Conservation (phyloP, 1,140 invertebrate species). For the Drosophila pachea region DNA sequence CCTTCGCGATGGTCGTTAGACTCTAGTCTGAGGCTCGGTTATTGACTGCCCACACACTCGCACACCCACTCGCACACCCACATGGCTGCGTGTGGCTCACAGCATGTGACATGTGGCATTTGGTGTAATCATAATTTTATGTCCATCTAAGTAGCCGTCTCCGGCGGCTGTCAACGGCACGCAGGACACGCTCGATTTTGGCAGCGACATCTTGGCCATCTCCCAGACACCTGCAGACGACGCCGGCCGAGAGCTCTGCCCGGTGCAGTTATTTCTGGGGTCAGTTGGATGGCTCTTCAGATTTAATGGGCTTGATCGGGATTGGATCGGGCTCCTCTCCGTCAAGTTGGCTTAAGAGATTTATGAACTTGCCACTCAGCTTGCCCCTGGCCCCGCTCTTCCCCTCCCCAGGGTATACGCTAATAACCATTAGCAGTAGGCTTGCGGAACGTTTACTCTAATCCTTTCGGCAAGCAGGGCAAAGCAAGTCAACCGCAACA, state of each 20-base stretch:
- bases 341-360: no score
- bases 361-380: not conserved
- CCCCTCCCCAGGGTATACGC: not conserved
- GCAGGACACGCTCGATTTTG: conserved; percentile 19
- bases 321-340: no score
- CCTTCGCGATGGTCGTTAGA: conserved; percentile 47
- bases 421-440: conserved; percentile 42
- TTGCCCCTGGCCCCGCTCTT: not conserved
- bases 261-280: no score
- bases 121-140: conserved; percentile 76
- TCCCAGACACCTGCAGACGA: conserved; percentile 3
- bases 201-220: conserved; percentile 29
- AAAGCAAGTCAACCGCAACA: conserved; percentile 6
- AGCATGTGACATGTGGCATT: conserved; percentile 63
- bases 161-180: conserved; percentile 72
- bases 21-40: conserved; percentile 52
- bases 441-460: conserved; percentile 48
- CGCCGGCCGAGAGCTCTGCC: no score
- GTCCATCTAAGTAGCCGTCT: conserved; percentile 72
- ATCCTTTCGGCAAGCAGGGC: conserved; percentile 48
- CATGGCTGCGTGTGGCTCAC: conserved; percentile 4
- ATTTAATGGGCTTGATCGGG: not conserved
- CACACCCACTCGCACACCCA: no score
- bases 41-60: conserved; percentile 40
- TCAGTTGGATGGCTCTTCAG: no score